Conservation (phyloP, 1,140 invertebrate genomes). For the Pseudomyrmex concolor region DNA sequence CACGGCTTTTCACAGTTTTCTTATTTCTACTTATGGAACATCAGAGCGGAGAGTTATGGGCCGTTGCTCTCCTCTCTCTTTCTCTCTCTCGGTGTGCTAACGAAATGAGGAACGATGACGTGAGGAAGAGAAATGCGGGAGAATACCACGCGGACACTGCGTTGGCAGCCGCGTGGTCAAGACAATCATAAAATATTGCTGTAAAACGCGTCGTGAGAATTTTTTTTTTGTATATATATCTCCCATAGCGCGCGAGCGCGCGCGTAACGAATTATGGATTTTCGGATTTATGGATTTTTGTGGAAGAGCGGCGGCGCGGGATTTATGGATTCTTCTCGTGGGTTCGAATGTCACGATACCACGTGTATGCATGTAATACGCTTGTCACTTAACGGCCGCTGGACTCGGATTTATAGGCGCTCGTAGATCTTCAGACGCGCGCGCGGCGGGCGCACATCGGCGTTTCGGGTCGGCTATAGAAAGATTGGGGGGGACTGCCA, state of each 20-base stretch:
- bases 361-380: conserved; percentile 59
- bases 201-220: conserved; percentile 53
- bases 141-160: conserved; percentile 15
- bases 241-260: conserved; percentile 3
- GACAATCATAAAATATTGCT: conserved; percentile 61
- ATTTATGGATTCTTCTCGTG: conserved; percentile 59
- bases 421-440: conserved; percentile 48
- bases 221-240: conserved; percentile 46
- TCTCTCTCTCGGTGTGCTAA: neutral
- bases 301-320: conserved; percentile 41
- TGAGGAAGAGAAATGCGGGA: conserved; percentile 30
- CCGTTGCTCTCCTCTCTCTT: conserved; percentile 2
- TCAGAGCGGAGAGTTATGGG: conserved; percentile 5
- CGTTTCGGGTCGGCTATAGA: conserved; percentile 46
- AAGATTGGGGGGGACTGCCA: conserved; percentile 34
- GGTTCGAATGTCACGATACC: conserved; percentile 60
- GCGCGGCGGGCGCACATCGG: conserved; percentile 13
- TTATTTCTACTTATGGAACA: neutral
- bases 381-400: conserved; percentile 56
- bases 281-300: conserved; percentile 60
- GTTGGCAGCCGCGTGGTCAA: conserved; percentile 51
- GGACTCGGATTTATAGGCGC: conserved; percentile 46
- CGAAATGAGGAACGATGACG: conserved; percentile 51
- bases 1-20: neutral
- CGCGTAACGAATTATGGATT: conserved; percentile 56